phyloP scores from a whole-genome alignment of 2,888 invertebrate species.

The Pomacea canaliculata region DNA sequence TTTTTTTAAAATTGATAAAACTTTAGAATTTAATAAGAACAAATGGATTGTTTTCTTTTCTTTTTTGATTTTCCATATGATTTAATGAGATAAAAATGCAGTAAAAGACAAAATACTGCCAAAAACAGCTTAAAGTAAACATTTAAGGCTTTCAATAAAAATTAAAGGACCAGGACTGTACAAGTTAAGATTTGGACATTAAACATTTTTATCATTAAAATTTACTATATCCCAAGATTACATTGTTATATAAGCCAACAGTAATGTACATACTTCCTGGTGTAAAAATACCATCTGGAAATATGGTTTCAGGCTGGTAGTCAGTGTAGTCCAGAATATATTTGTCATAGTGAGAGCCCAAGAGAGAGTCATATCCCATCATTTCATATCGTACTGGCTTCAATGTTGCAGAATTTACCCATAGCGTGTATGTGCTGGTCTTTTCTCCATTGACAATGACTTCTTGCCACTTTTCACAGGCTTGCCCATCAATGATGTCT shows the following conservation, averaged over 20 bases:
- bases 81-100: no score
- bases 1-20: no score
- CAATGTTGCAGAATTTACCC: constrained; percentile 73
- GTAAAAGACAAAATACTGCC: no score
- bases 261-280: constrained; percentile 40
- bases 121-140: no score
- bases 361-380: constrained; percentile 89
- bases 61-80: no score
- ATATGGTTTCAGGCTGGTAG: constrained; percentile 37
- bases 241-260: background rate
- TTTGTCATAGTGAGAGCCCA: constrained; percentile 97
- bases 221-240: background rate
- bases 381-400: constrained; percentile 87
- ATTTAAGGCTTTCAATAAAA: no score
- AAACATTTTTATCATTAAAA: no score
- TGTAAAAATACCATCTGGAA: constrained; percentile 44
- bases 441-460: constrained; percentile 81
- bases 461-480: constrained; percentile 81
- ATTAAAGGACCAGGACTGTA: no score
- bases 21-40: no score
- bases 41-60: no score
- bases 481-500: constrained; percentile 77
- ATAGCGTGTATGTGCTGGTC: constrained; percentile 88
- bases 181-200: no score
- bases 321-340: constrained; percentile 89